These are phyloP conservation scores for Ips nitidus DNA, from an alignment of 1,140 invertebrate species.

Conservation along the genomic window DNA sequence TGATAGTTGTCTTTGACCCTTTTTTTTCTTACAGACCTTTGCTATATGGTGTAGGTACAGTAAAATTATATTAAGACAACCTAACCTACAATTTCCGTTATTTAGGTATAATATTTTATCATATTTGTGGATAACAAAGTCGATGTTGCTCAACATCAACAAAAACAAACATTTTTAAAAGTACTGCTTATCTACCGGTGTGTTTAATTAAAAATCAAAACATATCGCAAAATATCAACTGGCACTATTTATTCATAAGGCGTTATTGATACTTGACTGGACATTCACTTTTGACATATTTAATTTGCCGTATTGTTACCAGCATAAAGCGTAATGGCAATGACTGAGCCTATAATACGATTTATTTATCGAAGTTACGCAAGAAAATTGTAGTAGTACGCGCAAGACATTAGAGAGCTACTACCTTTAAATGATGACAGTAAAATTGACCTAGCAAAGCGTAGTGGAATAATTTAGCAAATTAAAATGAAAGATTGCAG, in stretches of 20 bases:
- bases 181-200: no score
- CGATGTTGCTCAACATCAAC: no score
- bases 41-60: no score
- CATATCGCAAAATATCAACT: slow-evolving; percentile 16
- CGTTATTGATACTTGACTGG: slow-evolving; percentile 28
- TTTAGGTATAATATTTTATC: no score
- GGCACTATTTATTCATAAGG: slow-evolving; percentile 17
- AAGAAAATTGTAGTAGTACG: slow-evolving; percentile 26
- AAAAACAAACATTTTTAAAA: no score
- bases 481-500: not conserved
- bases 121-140: no score
- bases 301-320: slow-evolving; percentile 28
- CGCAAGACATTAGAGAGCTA: slow-evolving; percentile 21
- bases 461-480: no score
- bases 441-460: no score
- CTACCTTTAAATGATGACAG: not conserved
- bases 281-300: slow-evolving; percentile 35
- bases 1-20: no score
- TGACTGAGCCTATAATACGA: slow-evolving; percentile 23
- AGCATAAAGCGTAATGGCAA: slow-evolving; percentile 26
- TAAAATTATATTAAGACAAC: no score
- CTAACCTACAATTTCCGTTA: no score
- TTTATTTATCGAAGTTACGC: slow-evolving; percentile 30
- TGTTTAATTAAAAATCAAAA: slow-evolving; percentile 20
- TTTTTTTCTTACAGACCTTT: no score